Percentiles rank a stretch among this genome's conserved stretches.
Conservation (phyloP, 2,797 vertebrate species). For the Catharus ustulatus region DNA sequence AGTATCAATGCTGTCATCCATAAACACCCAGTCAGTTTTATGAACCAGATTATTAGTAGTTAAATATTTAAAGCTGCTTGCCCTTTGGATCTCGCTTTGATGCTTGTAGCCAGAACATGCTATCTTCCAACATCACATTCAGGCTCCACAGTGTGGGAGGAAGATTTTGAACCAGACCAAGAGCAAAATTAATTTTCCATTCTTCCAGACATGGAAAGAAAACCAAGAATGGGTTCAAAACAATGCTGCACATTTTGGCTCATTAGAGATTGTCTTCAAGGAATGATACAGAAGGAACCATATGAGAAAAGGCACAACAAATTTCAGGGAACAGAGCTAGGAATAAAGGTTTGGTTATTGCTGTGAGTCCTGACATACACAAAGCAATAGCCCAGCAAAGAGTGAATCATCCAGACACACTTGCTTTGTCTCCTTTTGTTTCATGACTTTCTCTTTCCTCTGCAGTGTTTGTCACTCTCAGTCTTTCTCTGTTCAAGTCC, state of each 20-base stretch:
- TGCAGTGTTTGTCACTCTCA: not conserved
- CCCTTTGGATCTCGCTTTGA: slow-evolving; percentile 51
- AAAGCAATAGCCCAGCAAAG: not conserved
- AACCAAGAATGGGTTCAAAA: not conserved
- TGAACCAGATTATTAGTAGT: slow-evolving; percentile 37
- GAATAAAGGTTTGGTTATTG: not conserved
- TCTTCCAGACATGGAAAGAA: slow-evolving; percentile 20
- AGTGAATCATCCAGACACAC: not conserved
- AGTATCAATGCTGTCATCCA: not conserved
- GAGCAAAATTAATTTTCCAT: slow-evolving; percentile 12
- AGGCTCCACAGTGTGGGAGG: slow-evolving; percentile 20
- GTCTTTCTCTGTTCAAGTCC: not conserved
- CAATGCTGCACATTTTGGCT: not conserved
- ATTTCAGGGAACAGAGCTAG: not conserved
- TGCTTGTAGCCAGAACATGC: slow-evolving; percentile 15
- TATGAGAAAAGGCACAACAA: not conserved
- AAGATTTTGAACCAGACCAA: slow-evolving; percentile 44
- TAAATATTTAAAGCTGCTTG: slow-evolving; percentile 60
- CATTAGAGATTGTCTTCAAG: not conserved
- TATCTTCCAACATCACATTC: slow-evolving; percentile 22
- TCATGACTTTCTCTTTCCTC: not conserved
- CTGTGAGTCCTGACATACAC: not conserved
- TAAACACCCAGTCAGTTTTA: slow-evolving; percentile 8
- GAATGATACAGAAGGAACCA: not conserved
- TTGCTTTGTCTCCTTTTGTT: not conserved